Conservation (phyloP, 2,797 vertebrate genomes). For the Gadopsis bispinosus region DNA sequence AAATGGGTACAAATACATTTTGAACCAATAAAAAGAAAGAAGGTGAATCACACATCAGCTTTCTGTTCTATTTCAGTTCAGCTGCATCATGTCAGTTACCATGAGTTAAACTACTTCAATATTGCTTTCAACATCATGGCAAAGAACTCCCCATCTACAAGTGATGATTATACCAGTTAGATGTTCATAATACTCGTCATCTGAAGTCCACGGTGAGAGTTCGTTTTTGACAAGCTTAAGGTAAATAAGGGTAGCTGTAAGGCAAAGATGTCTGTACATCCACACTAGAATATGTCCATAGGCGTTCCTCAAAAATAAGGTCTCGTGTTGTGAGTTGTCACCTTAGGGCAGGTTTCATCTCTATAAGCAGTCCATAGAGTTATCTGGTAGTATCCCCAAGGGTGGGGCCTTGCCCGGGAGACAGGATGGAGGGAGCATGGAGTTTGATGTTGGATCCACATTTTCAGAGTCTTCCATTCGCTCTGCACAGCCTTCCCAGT, state of each 20-base stretch:
- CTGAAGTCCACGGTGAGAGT: conserved; percentile 49
- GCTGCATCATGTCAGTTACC: conserved; percentile 31
- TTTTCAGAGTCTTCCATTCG: conserved; percentile 92
- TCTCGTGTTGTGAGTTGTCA: conserved; percentile 47
- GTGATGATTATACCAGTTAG: conserved; percentile 30
- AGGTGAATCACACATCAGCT: conserved; percentile 41
- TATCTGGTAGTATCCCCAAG: conserved; percentile 89
- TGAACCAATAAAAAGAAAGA: conserved; percentile 53
- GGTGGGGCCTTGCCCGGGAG: conserved; percentile 87
- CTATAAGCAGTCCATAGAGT: conserved; percentile 95
- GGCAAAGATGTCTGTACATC: conserved; percentile 71
- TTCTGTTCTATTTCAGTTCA: conserved; percentile 43
- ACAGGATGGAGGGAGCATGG: conserved; percentile 87
- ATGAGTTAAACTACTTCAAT: conserved; percentile 47
- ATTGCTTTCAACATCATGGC: conserved; percentile 47
- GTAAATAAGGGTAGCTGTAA: conserved; percentile 63
- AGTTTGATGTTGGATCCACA: conserved; percentile 87
- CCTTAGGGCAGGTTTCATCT: conserved; percentile 25
- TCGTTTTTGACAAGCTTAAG: conserved; percentile 54
- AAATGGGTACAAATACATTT: conserved; percentile 44
- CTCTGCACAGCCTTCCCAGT: conserved; percentile 91
- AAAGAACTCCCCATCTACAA: conserved; percentile 41
- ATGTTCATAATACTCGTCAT: conserved; percentile 48
- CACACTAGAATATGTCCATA: conserved; percentile 72
- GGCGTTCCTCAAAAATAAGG: conserved; percentile 64